phyloP scores from a whole-genome alignment of 1,140 invertebrate species.

The Saccostrea cuccullata region DNA sequence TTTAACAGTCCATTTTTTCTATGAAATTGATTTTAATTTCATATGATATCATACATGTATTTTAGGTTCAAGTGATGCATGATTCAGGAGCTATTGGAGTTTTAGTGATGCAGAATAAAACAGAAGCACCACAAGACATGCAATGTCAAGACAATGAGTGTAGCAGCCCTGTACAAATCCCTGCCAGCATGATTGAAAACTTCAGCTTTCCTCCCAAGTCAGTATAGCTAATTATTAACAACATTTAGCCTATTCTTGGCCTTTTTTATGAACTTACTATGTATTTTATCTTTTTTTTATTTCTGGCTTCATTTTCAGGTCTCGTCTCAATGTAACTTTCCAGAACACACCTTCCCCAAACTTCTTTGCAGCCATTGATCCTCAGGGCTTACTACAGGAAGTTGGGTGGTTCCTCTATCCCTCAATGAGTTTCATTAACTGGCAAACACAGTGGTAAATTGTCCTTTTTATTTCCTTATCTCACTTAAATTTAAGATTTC shows the following conservation, averaged over 20 bases:
- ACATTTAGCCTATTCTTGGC: neutral
- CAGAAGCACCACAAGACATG: neutral
- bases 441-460: conserved; percentile 65
- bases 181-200: conserved; percentile 16
- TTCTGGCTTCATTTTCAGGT: neutral
- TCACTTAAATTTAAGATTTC: too few species aligned
- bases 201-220: neutral
- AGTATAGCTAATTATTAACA: too few species aligned
- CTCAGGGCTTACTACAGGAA: conserved; percentile 59
- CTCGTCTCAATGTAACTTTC: conserved; percentile 52
- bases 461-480: neutral
- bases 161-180: neutral
- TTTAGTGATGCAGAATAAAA: conserved; percentile 21
- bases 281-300: too few species aligned
- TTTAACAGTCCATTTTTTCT: too few species aligned
- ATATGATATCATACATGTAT: neutral
- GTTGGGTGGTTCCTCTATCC: conserved; percentile 69
- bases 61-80: neutral
- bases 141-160: neutral
- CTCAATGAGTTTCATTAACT: conserved; percentile 65
- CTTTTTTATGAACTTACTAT: neutral
- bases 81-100: neutral
- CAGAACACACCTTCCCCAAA: conserved; percentile 66
- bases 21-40: too few species aligned
- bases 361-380: conserved; percentile 65